Percentiles rank a stretch among this genome's conserved stretches.
Evolutionary conservation across 2,797 vertebrate genomes (phyloP).

Genomic region (Brachyrhaphis roseni): DNA sequence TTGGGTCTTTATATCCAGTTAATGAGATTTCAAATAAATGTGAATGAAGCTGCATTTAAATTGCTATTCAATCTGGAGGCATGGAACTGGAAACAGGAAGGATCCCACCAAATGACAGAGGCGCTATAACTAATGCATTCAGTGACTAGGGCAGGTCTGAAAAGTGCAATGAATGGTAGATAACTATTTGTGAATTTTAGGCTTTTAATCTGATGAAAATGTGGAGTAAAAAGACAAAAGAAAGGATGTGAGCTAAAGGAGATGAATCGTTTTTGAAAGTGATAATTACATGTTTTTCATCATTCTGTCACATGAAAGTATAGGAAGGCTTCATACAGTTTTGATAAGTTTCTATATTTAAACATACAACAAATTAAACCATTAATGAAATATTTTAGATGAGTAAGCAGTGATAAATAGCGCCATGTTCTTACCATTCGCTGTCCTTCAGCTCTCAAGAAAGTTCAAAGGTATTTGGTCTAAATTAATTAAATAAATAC

Average conservation of each 20-base stretch:
- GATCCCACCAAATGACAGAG: constrained; percentile 70
- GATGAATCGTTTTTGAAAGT: constrained; percentile 1
- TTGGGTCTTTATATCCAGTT: constrained; percentile 75
- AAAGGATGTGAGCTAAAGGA: constrained; percentile 18
- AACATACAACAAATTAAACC: not conserved
- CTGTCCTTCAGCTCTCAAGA: not conserved
- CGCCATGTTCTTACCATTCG: not conserved
- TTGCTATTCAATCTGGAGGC: constrained; percentile 74
- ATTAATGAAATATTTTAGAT: not conserved
- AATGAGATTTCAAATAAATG: constrained; percentile 83
- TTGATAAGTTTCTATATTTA: not conserved
- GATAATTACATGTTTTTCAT: constrained; percentile 28
- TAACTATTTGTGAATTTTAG: constrained; percentile 46
- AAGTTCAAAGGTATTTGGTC: not conserved
- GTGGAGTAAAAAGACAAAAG: constrained; percentile 29
- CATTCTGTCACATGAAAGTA: constrained; percentile 6
- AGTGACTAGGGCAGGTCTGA: constrained; percentile 52
- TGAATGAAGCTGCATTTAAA: constrained; percentile 80
- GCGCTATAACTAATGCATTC: constrained; percentile 67
- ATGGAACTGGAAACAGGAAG: constrained; percentile 60
- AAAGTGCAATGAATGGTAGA: constrained; percentile 58
- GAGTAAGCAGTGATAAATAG: not conserved
- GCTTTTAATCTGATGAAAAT: constrained; percentile 62
- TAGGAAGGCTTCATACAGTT: too few relatives aligned
- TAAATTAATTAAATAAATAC: not conserved